These are phyloP conservation scores for Dendrolimus punctatus DNA, from an alignment of 1,140 invertebrate species.

Conservation along the genomic window DNA sequence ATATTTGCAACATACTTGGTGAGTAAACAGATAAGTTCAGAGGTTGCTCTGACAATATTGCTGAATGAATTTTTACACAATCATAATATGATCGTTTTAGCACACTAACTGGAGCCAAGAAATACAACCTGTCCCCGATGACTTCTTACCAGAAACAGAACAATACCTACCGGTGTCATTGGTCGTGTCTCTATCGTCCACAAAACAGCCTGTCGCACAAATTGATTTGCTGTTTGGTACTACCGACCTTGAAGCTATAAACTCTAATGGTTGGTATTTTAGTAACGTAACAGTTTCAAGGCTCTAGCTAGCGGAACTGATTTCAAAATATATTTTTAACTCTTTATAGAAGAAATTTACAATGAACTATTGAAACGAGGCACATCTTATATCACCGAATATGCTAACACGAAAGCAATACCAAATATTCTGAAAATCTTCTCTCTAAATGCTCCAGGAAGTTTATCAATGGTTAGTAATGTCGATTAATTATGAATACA, in stretches of 20 bases:
- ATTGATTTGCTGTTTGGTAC: conserved; percentile 73
- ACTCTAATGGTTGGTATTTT: conserved; percentile 54
- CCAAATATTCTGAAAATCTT: conserved; percentile 32
- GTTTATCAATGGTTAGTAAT: conserved; percentile 26
- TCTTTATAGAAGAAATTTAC: conserved; percentile 29
- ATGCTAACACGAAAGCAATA: conserved; percentile 27
- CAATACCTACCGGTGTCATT: conserved; percentile 72
- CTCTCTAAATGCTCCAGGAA: conserved; percentile 25
- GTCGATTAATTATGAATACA: too few relatives aligned
- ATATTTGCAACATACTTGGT: conserved; percentile 75
- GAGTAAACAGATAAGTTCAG: too few relatives aligned
- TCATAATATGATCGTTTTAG: conserved; percentile 27
- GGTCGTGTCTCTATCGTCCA: conserved; percentile 53
- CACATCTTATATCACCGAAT: conserved; percentile 22
- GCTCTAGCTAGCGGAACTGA: too few relatives aligned
- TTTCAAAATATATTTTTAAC: conserved; percentile 5
- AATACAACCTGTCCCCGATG: conserved; percentile 74
- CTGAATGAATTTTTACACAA: too few relatives aligned
- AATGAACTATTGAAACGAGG: conserved; percentile 23
- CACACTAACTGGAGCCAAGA: conserved; percentile 70
- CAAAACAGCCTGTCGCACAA: conserved; percentile 63
- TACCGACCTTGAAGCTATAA: conserved; percentile 74
- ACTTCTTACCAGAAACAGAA: conserved; percentile 70
- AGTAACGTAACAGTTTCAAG: background rate
- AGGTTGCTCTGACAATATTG: too few relatives aligned